Conservation (phyloP, 92 coral and sea anemone genomes). For the Epizoanthus ramosus region DNA sequence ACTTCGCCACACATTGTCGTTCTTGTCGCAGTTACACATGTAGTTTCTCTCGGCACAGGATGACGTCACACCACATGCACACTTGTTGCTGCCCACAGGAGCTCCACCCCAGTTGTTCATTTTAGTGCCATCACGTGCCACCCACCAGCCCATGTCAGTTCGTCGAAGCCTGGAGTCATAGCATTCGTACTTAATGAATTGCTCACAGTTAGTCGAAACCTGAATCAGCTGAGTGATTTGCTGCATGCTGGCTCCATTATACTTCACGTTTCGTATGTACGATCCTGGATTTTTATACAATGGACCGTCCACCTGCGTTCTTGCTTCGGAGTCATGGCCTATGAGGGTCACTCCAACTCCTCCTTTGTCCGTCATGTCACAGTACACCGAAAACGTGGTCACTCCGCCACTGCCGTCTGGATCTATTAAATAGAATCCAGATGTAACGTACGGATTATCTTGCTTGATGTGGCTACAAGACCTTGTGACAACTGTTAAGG, state of each 20-base stretch:
- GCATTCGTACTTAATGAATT: constrained; percentile 54
- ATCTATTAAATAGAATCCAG: constrained; percentile 12
- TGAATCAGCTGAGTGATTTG: constrained; percentile 23
- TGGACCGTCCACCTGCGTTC: constrained; percentile 34
- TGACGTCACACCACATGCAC: constrained; percentile 55
- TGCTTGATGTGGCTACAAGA: constrained; percentile 10
- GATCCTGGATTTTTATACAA: not conserved
- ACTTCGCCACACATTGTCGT: constrained; percentile 43
- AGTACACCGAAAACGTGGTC: constrained; percentile 11
- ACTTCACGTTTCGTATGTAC: not conserved
- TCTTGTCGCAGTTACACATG: constrained; percentile 54
- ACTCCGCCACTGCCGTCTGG: constrained; percentile 18
- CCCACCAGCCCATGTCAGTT: constrained; percentile 37
- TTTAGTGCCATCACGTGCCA: constrained; percentile 40
- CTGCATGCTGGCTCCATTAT: constrained; percentile 1
- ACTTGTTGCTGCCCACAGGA: constrained; percentile 44
- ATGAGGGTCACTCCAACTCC: constrained; percentile 31
- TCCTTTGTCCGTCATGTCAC: constrained; percentile 48
- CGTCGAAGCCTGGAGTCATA: constrained; percentile 11
- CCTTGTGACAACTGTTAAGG: too few species aligned
- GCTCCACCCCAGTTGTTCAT: constrained; percentile 59
- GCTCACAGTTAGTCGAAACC: constrained; percentile 49
- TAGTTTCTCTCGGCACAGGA: constrained; percentile 18
- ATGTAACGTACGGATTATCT: not conserved
- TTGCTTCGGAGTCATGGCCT: constrained; percentile 33